These are phyloP conservation scores for Pteromalus puparum DNA, from an alignment of 1,140 invertebrate species.

Conservation along the genomic window DNA sequence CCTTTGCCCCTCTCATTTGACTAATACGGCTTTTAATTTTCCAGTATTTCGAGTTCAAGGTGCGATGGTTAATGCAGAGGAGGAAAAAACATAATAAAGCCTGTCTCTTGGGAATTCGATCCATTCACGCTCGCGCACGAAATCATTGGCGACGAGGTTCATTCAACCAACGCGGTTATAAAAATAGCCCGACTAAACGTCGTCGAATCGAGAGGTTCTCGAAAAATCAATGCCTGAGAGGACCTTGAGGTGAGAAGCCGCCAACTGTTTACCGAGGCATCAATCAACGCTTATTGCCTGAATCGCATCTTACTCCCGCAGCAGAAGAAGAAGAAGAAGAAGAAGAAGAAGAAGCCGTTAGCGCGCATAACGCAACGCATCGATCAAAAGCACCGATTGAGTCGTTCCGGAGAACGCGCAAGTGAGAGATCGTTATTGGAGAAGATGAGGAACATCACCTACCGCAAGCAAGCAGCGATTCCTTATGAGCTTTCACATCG, in stretches of 20 bases:
- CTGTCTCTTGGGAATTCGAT: not conserved
- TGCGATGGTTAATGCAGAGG: too few species aligned
- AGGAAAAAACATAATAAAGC: not conserved
- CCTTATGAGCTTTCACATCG: not conserved
- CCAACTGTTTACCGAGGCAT: too few species aligned
- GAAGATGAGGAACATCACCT: not conserved
- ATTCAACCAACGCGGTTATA: not conserved
- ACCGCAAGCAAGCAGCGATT: constrained; percentile 17
- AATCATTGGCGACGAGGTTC: not conserved
- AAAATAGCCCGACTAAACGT: not conserved
- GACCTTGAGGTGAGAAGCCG: too few species aligned
- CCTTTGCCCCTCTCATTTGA: not conserved
- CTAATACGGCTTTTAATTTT: not conserved
- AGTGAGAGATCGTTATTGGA: not conserved
- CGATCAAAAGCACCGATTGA: too few species aligned
- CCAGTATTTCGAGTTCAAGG: not conserved
- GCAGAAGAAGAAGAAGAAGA: too few species aligned
- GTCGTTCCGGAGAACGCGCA: too few species aligned
- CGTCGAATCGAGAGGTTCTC: not conserved
- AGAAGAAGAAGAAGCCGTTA: too few species aligned
- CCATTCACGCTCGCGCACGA: not conserved
- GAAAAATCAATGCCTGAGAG: not conserved
- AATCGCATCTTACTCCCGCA: too few species aligned
- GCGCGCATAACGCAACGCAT: too few species aligned
- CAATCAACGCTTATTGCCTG: too few species aligned